phyloP scores from a whole-genome alignment of 2,888 invertebrate genomes.

The Nymphalis c-album region DNA sequence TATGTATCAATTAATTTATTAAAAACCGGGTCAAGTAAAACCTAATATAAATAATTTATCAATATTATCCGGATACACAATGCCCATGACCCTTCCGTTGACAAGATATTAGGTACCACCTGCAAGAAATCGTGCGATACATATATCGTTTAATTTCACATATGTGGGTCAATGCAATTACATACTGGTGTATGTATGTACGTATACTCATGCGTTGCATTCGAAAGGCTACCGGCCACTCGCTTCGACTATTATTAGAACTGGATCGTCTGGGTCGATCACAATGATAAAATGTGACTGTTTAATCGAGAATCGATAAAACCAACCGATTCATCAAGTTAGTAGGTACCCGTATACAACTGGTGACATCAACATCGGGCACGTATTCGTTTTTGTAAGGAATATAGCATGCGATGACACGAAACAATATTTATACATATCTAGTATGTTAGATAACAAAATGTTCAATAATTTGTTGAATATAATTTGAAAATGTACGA shows the following conservation, averaged over 20 bases:
- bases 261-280: conserved; percentile 52
- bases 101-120: conserved; percentile 36
- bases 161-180: conserved; percentile 77
- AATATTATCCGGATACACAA: conserved; percentile 21
- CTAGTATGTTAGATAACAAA: no score
- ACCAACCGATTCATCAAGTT: background rate
- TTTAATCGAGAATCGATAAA: conserved; percentile 24
- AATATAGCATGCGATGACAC: background rate
- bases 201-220: conserved; percentile 38
- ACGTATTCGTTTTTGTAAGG: background rate
- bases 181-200: conserved; percentile 37
- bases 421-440: background rate
- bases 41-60: background rate
- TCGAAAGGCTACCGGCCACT: conserved; percentile 57
- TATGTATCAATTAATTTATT: no score
- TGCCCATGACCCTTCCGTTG: conserved; percentile 29
- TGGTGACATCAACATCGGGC: background rate
- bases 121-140: conserved; percentile 50
- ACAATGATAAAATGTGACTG: conserved; percentile 30
- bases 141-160: conserved; percentile 62
- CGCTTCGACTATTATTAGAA: conserved; percentile 62
- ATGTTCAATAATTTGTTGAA: no score
- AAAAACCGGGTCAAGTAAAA: background rate
- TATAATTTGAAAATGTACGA: no score
- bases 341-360: background rate